These are phyloP conservation scores for Piscicola geometra DNA, from an alignment of 2,888 invertebrate species.

Conservation along the genomic window DNA sequence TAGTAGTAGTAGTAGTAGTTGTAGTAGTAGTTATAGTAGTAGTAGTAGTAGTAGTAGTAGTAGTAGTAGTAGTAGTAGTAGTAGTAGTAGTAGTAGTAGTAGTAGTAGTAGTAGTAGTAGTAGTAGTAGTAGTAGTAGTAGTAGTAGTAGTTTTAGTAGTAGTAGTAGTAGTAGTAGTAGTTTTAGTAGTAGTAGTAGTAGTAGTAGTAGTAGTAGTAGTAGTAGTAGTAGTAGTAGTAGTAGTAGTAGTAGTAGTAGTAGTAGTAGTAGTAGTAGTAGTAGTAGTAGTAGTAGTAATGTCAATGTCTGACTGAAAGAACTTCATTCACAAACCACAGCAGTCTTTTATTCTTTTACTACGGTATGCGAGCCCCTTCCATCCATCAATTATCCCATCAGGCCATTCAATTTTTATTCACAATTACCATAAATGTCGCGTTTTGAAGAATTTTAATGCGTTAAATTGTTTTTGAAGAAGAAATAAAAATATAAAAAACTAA, in stretches of 20 bases:
- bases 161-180: slow-evolving; percentile 15
- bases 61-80: slow-evolving; percentile 18
- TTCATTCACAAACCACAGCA: no score
- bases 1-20: slow-evolving; percentile 12
- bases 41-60: slow-evolving; percentile 18
- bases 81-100: slow-evolving; percentile 15
- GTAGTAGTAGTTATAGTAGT: slow-evolving; percentile 16
- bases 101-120: slow-evolving; percentile 18
- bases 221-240: slow-evolving; percentile 18
- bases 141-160: slow-evolving; percentile 10
- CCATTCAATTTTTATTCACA: no score
- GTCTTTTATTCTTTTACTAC: no score
- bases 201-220: slow-evolving; percentile 19
- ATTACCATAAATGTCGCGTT: no score
- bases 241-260: slow-evolving; percentile 18
- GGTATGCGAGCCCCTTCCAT: no score
- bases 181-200: slow-evolving; percentile 13
- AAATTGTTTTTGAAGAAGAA: no score
- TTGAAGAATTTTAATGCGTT: no score
- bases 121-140: slow-evolving; percentile 18
- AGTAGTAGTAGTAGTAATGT: slow-evolving; percentile 15
- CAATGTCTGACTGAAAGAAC: no score
- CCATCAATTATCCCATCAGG: no score
- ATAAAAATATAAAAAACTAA: no score
- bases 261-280: slow-evolving; percentile 18